Base-by-base conservation (phyloP, 2,888 invertebrate genomes). In the Leptinotarsa haldemani region DNA sequence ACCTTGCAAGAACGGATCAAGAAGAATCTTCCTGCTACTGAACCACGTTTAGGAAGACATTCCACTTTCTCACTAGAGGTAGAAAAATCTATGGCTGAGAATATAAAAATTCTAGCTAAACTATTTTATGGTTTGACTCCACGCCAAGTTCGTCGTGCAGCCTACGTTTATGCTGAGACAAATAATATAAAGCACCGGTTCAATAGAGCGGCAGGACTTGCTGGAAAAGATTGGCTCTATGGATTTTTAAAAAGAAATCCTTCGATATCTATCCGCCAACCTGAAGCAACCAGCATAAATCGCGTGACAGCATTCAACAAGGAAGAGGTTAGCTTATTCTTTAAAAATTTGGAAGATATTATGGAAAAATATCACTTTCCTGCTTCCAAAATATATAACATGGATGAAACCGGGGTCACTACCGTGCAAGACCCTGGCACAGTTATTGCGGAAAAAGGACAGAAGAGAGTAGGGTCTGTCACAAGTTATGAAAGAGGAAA, bases 401-500 rank as follows among this genome's bases (percentile, higher is more conserved):
- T 20, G 20, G 20, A 20, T 20, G 20, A 20, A 20, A 20, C 20
- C 20, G 20, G 20, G 20, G 20, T 20, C 20, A 20, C 20, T 20
- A 20, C 20, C 20, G 20, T 25, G 25, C 25, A 50, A 73, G 75
- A 80, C 76, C 82, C 82, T 77, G 80, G 78, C 77, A 84, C 82
- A 81, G 80, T 84, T 67, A 79, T 84, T 50, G 81, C 83, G 48
- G 73, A 79, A 79, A 84, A 83, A 81, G 81, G 79, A 78, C 81
- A 82, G 79, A 82, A 75, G 79, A 83, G 85, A 70, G 85, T 88
- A 1, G 87, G 88, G 20, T 83, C 84, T 1, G 81, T 86, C 1
- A 87, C 87, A 48, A 81, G 85, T 78, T 81, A 85, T 78, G 86
- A 87, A 75, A 81, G 84, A 80, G 87, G 86, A 82, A 80, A 78